Evolutionary conservation across 2,888 invertebrate genomes (phyloP).

Genomic region (Resseliella maxima): DNA sequence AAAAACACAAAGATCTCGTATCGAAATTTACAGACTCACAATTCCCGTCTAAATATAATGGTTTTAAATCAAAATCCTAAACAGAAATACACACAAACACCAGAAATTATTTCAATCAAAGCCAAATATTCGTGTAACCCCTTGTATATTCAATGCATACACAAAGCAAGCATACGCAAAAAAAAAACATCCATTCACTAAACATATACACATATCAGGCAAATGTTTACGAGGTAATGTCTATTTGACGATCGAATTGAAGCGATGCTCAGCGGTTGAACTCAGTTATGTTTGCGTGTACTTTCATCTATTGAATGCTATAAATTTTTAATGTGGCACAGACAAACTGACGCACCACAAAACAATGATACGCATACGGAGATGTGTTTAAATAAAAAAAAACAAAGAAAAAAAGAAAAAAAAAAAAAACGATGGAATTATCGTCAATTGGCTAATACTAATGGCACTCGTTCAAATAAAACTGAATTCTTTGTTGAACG

Average conservation of each 20-base stretch:
- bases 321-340: slow-evolving; percentile 48
- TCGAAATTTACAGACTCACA: slow-evolving; percentile 27
- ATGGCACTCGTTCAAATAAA: slow-evolving; percentile 51
- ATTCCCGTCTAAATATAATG: slow-evolving; percentile 47
- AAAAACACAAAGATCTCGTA: background rate
- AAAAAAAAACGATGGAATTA: slow-evolving; percentile 51
- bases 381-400: slow-evolving; percentile 31
- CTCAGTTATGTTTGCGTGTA: slow-evolving; percentile 37
- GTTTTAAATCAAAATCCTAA: slow-evolving; percentile 51
- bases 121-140: slow-evolving; percentile 39
- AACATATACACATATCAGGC: slow-evolving; percentile 10
- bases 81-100: slow-evolving; percentile 45
- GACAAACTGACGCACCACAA: slow-evolving; percentile 40
- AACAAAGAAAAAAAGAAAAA: no score
- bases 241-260: slow-evolving; percentile 47
- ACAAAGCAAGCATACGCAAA: background rate
- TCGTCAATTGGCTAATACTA: slow-evolving; percentile 51
- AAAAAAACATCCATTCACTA: slow-evolving; percentile 8
- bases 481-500: slow-evolving; percentile 23
- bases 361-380: slow-evolving; percentile 34
- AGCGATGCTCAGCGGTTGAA: slow-evolving; percentile 37
- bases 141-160: background rate
- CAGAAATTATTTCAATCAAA: slow-evolving; percentile 48
- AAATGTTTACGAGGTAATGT: slow-evolving; percentile 26
- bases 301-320: slow-evolving; percentile 35